These are phyloP conservation scores for Rhineura floridana DNA, from an alignment of 2,113 vertebrate species.

Conservation along the genomic window DNA sequence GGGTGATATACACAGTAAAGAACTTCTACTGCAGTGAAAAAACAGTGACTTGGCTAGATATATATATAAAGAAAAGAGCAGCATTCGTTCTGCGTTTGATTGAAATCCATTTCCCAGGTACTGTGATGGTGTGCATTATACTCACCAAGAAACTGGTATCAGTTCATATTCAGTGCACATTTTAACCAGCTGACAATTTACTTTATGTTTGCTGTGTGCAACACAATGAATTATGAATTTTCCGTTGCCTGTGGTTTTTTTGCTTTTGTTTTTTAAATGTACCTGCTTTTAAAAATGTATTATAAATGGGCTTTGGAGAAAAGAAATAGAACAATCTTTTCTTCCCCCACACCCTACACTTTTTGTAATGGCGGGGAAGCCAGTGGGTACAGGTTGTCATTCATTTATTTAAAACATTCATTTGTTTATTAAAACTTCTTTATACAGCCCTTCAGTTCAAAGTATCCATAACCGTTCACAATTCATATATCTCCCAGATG, in stretches of 20 bases:
- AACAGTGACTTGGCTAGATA: conserved; percentile 3
- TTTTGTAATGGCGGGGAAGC: conserved; percentile 19
- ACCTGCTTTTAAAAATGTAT: conserved; percentile 60
- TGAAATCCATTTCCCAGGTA: not conserved
- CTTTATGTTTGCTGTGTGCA: conserved; percentile 22
- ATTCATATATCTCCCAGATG: not conserved
- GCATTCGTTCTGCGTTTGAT: conserved; percentile 3
- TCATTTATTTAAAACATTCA: not conserved
- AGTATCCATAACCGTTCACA: not conserved
- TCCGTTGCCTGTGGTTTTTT: not conserved
- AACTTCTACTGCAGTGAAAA: not conserved
- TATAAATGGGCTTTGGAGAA: conserved; percentile 35
- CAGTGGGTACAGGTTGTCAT: conserved; percentile 42
- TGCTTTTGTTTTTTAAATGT: conserved; percentile 33
- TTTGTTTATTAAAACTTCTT: not conserved
- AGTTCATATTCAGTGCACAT: conserved; percentile 43
- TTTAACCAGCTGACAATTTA: conserved; percentile 13
- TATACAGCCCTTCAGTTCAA: not conserved
- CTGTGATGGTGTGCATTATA: not conserved
- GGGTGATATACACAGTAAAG: not conserved
- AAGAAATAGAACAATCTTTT: conserved; percentile 36
- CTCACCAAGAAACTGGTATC: conserved; percentile 30
- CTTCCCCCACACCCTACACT: not conserved
- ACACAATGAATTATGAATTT: conserved; percentile 64
- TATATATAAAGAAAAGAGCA: conserved; percentile 8